These are phyloP conservation scores for Fabriciana adippe DNA, from an alignment of 2,888 invertebrate genomes.

Conservation along the genomic window DNA sequence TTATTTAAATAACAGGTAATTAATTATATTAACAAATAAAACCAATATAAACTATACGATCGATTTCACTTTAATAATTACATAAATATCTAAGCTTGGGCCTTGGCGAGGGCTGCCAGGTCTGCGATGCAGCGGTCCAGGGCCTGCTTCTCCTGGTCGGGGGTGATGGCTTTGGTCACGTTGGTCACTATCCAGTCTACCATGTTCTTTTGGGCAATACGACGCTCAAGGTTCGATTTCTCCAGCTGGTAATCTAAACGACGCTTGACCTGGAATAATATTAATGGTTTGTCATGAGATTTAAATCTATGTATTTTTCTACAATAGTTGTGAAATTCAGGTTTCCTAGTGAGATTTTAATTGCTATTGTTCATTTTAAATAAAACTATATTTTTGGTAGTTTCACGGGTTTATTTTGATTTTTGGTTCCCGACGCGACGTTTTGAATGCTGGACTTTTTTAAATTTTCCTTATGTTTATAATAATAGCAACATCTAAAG, in stretches of 20 bases:
- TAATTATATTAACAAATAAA: constrained; percentile 22
- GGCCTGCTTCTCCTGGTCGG: constrained; percentile 95
- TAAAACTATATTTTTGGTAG: no score
- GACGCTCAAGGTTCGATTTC: constrained; percentile 89
- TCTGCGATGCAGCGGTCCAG: constrained; percentile 94
- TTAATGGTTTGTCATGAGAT: no score
- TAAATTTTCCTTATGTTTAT: no score
- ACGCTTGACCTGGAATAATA: constrained; percentile 85
- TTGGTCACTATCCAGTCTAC: constrained; percentile 94
- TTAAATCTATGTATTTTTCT: no score
- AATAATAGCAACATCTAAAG: no score
- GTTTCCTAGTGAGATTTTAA: no score
- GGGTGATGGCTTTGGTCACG: constrained; percentile 94
- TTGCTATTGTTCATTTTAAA: no score
- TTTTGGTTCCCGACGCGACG: no score
- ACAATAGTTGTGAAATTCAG: no score
- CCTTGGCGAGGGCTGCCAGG: constrained; percentile 85
- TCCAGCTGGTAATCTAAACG: constrained; percentile 97
- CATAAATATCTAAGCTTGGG: constrained; percentile 48
- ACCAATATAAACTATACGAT: constrained; percentile 35
- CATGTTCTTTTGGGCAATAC: constrained; percentile 95
- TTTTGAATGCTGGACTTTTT: no score
- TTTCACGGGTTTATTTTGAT: no score
- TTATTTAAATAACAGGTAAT: no score
- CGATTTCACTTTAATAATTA: constrained; percentile 41